phyloP scores from a whole-genome alignment of 1,140 invertebrate species.

The Adoxophyes honmai region DNA sequence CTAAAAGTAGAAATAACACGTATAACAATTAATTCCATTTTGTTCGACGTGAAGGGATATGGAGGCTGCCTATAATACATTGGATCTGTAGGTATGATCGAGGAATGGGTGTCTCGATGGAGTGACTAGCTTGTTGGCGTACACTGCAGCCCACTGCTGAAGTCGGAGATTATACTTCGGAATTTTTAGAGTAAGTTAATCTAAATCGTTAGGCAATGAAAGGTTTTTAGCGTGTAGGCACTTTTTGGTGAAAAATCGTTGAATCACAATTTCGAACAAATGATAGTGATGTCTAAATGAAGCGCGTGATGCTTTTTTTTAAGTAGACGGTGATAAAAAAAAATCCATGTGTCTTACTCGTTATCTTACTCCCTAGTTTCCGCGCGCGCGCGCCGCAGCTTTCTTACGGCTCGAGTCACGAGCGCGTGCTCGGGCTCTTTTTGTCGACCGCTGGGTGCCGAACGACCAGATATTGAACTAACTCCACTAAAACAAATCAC shows the following conservation, averaged over 20 bases:
- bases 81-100: neutral
- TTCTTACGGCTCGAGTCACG: conserved; percentile 55
- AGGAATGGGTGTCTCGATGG: conserved; percentile 3
- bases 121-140: neutral
- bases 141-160: neutral
- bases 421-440: conserved; percentile 64
- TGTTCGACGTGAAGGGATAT: neutral
- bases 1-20: too few relatives aligned
- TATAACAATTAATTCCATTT: too few relatives aligned
- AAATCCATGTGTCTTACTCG: too few relatives aligned
- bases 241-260: too few relatives aligned
- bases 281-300: too few relatives aligned
- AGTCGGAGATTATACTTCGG: neutral
- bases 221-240: too few relatives aligned
- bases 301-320: too few relatives aligned
- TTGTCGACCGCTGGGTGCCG: conserved; percentile 55
- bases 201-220: too few relatives aligned
- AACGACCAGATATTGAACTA: conserved; percentile 25
- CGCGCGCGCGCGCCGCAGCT: conserved; percentile 31
- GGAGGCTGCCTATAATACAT: neutral
- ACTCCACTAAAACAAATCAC: too few relatives aligned
- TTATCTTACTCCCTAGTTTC: neutral
- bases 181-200: too few relatives aligned
- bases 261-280: too few relatives aligned
- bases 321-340: too few relatives aligned